Evolutionary conservation across 2,797 vertebrate genomes (phyloP).

Genomic region (Cossypha niveicapilla): DNA sequence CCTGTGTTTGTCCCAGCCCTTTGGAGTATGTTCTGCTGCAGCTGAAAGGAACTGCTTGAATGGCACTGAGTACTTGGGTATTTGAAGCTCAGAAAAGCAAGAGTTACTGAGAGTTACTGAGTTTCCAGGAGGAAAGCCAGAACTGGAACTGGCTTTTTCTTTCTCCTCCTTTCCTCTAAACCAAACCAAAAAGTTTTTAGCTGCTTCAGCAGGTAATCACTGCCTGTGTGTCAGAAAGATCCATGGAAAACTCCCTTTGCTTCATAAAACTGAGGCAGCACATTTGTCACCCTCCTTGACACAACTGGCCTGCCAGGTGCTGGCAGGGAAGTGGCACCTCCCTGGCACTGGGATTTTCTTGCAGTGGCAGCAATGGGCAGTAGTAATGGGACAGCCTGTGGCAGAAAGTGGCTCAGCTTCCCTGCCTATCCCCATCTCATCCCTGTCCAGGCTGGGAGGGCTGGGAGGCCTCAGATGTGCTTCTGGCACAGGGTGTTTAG

Average conservation of each 20-base stretch:
- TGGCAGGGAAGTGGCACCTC: background rate
- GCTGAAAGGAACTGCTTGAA: background rate
- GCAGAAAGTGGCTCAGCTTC: background rate
- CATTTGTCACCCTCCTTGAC: background rate
- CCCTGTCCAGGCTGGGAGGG: background rate
- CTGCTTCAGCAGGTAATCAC: background rate
- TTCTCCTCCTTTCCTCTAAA: background rate
- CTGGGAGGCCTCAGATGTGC: background rate
- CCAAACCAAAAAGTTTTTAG: background rate
- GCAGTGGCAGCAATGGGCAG: background rate
- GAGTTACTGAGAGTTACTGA: background rate
- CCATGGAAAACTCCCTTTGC: background rate
- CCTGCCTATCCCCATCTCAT: background rate
- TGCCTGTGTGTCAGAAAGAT: background rate
- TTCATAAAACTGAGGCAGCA: background rate
- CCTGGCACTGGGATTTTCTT: background rate
- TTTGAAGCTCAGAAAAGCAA: constrained; percentile 4
- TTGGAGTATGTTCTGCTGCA: background rate
- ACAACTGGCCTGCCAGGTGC: accelerated
- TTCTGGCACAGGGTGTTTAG: background rate
- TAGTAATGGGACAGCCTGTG: accelerated
- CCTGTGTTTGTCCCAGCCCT: background rate
- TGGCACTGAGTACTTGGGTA: background rate
- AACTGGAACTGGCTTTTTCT: background rate
- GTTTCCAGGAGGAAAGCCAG: background rate